Conservation (phyloP, 2,888 invertebrate genomes). For the Melipona bicolor region DNA sequence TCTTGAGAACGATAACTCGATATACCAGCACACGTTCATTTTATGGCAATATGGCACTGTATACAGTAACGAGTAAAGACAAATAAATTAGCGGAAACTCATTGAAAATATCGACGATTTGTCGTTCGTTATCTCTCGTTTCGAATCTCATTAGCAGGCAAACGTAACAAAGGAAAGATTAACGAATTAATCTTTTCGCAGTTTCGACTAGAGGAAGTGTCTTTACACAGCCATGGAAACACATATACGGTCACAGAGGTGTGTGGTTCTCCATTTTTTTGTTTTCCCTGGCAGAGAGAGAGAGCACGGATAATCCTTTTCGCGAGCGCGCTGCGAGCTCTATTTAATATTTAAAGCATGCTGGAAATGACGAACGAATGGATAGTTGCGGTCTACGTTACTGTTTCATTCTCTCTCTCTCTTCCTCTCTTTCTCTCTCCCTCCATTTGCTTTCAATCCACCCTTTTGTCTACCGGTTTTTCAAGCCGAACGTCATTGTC, state of each 20-base stretch:
- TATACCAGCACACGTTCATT: no score
- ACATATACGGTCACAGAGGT: slow-evolving; percentile 30
- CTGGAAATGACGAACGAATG: slow-evolving; percentile 80
- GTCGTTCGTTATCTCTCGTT: not conserved
- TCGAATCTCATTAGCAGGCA: not conserved
- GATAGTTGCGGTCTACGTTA: slow-evolving; percentile 80
- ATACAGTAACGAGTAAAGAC: not conserved
- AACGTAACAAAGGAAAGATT: not conserved
- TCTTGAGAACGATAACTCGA: no score
- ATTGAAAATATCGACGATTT: not conserved
- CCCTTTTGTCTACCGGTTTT: slow-evolving; percentile 33
- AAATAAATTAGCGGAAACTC: not conserved
- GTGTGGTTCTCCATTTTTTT: slow-evolving; percentile 57
- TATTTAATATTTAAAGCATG: slow-evolving; percentile 83
- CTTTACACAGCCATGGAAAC: slow-evolving; percentile 37
- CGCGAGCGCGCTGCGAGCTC: slow-evolving; percentile 79
- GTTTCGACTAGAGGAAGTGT: slow-evolving; percentile 44
- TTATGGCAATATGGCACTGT: no score
- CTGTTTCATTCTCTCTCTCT: slow-evolving; percentile 43
- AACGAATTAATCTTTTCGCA: slow-evolving; percentile 17
- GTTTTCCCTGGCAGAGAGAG: slow-evolving; percentile 22
- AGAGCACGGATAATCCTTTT: slow-evolving; percentile 77
- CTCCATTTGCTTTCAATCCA: slow-evolving; percentile 74
- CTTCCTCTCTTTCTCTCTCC: slow-evolving; percentile 38
- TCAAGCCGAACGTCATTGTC: not conserved